Evolutionary conservation across 2,113 vertebrate genomes (phyloP), one percentile per base, ranked within the genome.

Genomic region (Mus musculus): DNA sequence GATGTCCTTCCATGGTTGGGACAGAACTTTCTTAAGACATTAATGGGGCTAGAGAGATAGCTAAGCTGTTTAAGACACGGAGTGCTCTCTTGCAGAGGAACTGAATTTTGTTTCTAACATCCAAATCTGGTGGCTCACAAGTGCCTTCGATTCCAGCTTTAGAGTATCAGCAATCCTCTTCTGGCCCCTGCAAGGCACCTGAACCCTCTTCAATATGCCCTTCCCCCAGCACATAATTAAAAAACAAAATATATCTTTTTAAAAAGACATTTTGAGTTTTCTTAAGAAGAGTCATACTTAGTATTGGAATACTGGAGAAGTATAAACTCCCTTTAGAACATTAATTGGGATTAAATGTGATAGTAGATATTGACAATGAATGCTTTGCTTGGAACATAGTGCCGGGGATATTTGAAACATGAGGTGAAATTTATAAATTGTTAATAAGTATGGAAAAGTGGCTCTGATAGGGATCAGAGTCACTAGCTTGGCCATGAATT

Each of bases 331-430:
- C 49, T 77, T 69, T 87, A 73, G 26, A 28, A n/a, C 28, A 42
- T 75, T 10, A 63, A 85, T 88, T 42, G n/a, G 20, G 59, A 36
- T 93, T 28, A 91, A 92, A 86, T 76, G 6, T 36, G 59, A 46
- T 71, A 26, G 63, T 42, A 42, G 19, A 76, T 89, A 89, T 90
- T 89, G 75, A 95, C 17, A 92, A 36, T 49, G 81, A 95, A 88
- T 4, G 10, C 78, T 91, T 59, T 84, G 7, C 28, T 24, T 82
- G 36, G 63, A 76, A 75, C 13, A 84, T 6, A 65, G 90, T 93
- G 5, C 72, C 19, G 52, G n/a, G 85, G 77, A 33, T 16, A 63
- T 63, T 52, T 91, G 22, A 92, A 28, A n/a, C 2, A 7, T 54
- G 26, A 86, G 10, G 71, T 0, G 24, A 46, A 65, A 9, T 33